Base-by-base conservation (phyloP, 1,140 invertebrate genomes). In the Hermatobates lingyangjiaoensis region DNA sequence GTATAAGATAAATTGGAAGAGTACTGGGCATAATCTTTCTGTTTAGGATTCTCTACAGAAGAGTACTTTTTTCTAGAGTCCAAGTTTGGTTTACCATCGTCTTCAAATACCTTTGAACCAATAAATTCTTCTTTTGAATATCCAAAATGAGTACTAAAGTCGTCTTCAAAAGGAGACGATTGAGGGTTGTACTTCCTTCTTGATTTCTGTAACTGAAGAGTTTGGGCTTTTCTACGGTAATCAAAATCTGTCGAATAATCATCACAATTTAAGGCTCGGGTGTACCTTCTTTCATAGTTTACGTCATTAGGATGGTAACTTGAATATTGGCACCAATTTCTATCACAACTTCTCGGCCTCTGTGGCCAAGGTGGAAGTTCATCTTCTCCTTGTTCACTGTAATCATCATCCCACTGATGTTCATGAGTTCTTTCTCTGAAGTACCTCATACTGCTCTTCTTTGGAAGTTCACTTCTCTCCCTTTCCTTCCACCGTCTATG, bases 81-180 rank as follows among this genome's bases (percentile, higher is more conserved):
- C 50, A 52, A 27, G 21, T 51, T 45, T 44, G 55, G 51, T 52
- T 62, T 62, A 15, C 40, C 53, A 14, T 53, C 52, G 20, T 49
- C 38, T 27, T 62, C 60, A 28, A 56, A 57, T 2, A 51, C 49
- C 53, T 62, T 57, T 28, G 59, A 55, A 50, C 55, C 50, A 23
- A 57, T 50, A 21, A 53, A 58, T 34, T 55, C 58, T 39, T 57
- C 56, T 50, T 52, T 42, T 3, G 57, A 50, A 50, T 57, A 62
- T 25, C 50, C 56, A 27, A 59, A 61, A 3, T 58, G 59, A 62
- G 62, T 71, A 3, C 65, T 71, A 56, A 81, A 81, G 58, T 81
- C 77, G 58, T 81, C 79, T 59, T 82, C 80, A 61, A 83, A 83
- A 0, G 76, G 73, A 18, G 76, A 77, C 12, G 70, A 70, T 12